These are phyloP conservation scores for Papilio polyxenes DNA, from an alignment of 1,140 invertebrate genomes.

Conservation along the genomic window DNA sequence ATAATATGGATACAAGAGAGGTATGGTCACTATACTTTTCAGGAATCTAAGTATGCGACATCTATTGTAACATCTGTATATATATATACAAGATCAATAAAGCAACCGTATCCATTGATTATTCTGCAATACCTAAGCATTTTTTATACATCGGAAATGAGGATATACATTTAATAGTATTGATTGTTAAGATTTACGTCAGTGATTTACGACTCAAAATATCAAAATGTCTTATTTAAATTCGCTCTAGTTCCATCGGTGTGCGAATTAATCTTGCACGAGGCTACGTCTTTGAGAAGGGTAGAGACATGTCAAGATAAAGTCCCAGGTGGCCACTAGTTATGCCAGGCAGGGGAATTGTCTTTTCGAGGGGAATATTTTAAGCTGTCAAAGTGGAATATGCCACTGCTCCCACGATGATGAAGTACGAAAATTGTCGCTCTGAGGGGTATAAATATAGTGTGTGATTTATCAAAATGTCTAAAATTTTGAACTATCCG, in stretches of 20 bases:
- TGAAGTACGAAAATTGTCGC: not conserved
- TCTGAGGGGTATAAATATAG: not conserved
- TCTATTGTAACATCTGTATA: too few relatives aligned
- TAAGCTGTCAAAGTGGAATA: constrained; percentile 31
- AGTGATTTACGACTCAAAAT: constrained; percentile 28
- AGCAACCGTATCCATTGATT: too few relatives aligned
- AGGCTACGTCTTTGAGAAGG: constrained; percentile 31
- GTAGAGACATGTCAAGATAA: constrained; percentile 28
- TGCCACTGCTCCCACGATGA: not conserved
- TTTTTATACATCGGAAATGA: too few relatives aligned
- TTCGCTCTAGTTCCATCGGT: constrained; percentile 25
- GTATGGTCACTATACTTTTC: too few relatives aligned
- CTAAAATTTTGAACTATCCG: not conserved
- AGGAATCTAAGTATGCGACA: too few relatives aligned
- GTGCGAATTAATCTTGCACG: constrained; percentile 32
- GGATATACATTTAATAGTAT: too few relatives aligned
- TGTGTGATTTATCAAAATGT: not conserved
- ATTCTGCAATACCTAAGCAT: too few relatives aligned
- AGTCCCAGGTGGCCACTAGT: constrained; percentile 28
- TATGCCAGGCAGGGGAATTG: constrained; percentile 13
- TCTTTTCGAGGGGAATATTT: constrained; percentile 33
- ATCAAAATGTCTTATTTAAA: constrained; percentile 33
- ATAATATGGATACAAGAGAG: too few relatives aligned
- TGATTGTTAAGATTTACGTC: constrained; percentile 1
- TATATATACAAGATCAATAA: too few relatives aligned